Conservation (phyloP, 2,888 invertebrate species). For the Chloroclysta siterata region DNA sequence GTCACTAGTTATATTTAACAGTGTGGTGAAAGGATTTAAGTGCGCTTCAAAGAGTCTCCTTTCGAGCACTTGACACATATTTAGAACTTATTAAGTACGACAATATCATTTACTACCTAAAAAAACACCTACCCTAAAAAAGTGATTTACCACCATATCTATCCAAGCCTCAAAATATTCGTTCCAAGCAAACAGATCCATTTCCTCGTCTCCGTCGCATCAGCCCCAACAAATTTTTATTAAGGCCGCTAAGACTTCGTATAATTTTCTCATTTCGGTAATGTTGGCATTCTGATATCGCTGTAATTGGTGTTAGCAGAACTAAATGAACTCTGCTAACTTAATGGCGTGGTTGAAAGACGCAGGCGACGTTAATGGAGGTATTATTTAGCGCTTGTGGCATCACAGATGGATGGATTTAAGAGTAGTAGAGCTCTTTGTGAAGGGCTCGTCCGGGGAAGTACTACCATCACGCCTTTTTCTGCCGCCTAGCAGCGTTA, state of each 20-base stretch:
- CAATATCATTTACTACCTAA: too few relatives aligned
- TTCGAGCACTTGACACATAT: too few relatives aligned
- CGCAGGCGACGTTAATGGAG: conserved; percentile 1
- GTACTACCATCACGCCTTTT: too few relatives aligned
- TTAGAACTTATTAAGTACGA: too few relatives aligned
- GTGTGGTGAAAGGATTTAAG: too few relatives aligned
- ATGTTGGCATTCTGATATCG: conserved; percentile 40
- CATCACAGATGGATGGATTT: background rate
- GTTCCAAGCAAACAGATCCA: conserved; percentile 42
- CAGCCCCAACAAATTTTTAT: conserved; percentile 80
- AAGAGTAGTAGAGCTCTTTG: too few relatives aligned
- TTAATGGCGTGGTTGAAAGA: conserved; percentile 19
- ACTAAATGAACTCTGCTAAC: conserved; percentile 30
- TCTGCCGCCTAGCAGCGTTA: too few relatives aligned
- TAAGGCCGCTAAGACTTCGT: conserved; percentile 76
- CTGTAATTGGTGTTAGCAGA: conserved; percentile 35
- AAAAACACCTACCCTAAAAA: background rate
- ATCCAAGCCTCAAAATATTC: conserved; percentile 19
- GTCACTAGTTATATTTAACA: too few relatives aligned
- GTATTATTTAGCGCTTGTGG: background rate
- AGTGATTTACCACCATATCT: conserved; percentile 1
- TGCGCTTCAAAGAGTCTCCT: too few relatives aligned
- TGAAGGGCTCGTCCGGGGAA: too few relatives aligned
- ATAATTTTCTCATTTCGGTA: conserved; percentile 78
- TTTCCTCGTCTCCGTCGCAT: conserved; percentile 63